A percentile compares a stretch with the other conserved stretches of the same genome.
phyloP scores from a whole-genome alignment of 2,797 vertebrate genomes.

The Urophycis tenuis region DNA sequence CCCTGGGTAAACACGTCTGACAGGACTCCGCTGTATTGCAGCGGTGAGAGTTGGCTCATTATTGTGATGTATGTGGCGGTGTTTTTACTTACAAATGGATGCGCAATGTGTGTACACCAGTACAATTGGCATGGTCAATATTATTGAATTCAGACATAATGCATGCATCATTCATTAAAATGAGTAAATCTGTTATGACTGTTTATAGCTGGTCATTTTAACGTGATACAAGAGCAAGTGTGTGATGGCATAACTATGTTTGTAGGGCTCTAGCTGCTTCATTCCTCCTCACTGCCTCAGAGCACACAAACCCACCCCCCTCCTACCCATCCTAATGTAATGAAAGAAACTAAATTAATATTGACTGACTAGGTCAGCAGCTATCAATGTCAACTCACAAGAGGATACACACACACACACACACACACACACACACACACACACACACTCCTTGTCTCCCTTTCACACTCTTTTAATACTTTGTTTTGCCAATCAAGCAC shows the following conservation, averaged over 20 bases:
- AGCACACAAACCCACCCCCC: background rate
- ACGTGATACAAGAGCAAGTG: background rate
- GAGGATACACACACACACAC: background rate
- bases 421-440: background rate
- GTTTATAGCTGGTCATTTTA: background rate
- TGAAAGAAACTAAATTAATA: background rate
- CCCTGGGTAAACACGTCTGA: background rate
- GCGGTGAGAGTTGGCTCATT: background rate
- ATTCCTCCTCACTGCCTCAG: background rate
- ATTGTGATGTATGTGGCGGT: background rate
- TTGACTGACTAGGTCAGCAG: background rate
- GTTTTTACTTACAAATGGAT: background rate
- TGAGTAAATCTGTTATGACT: background rate
- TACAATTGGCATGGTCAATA: background rate
- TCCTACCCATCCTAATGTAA: background rate
- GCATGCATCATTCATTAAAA: background rate
- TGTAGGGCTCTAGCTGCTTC: background rate
- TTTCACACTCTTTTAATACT: background rate
- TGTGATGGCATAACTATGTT: background rate
- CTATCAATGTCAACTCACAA: background rate
- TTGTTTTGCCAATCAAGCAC: background rate
- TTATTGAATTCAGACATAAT: background rate
- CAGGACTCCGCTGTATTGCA: background rate
- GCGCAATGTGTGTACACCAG: background rate
- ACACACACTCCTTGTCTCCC: background rate